A percentile compares a stretch with the other conserved stretches of the same genome.
These are phyloP conservation scores for Dromiciops gliroides DNA, from an alignment of 2,113 vertebrate genomes.

Conservation along the genomic window DNA sequence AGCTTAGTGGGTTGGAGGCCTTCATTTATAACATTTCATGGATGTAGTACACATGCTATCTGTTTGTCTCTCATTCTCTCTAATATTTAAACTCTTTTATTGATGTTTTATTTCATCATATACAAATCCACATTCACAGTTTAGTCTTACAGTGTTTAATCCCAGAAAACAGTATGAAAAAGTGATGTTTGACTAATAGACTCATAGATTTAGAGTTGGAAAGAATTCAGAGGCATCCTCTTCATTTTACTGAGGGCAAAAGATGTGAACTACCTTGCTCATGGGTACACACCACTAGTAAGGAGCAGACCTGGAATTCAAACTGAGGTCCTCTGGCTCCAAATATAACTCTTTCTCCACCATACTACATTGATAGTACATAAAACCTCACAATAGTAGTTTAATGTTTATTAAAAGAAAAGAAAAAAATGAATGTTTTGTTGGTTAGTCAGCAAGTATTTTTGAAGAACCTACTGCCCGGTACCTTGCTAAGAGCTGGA, in stretches of 20 bases:
- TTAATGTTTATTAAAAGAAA: background rate
- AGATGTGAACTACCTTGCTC: background rate
- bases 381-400: background rate
- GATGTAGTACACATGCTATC: background rate
- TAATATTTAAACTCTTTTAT: background rate
- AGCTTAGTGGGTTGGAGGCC: no score
- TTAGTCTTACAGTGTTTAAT: background rate
- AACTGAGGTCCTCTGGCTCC: background rate
- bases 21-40: no score
- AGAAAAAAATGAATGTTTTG: background rate
- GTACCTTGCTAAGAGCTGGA: background rate
- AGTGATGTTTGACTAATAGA: background rate
- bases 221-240: background rate
- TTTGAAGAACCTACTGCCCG: background rate
- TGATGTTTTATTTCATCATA: background rate
- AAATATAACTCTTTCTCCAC: background rate
- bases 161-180: background rate
- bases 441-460: background rate
- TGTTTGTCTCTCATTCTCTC: background rate
- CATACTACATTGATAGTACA: background rate
- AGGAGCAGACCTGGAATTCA: background rate
- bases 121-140: background rate
- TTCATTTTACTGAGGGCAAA: background rate
- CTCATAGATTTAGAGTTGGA: background rate
- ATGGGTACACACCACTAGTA: background rate